Evolutionary conservation across 2,797 vertebrate species (phyloP).

Genomic region (Anisognathus igniventris): DNA sequence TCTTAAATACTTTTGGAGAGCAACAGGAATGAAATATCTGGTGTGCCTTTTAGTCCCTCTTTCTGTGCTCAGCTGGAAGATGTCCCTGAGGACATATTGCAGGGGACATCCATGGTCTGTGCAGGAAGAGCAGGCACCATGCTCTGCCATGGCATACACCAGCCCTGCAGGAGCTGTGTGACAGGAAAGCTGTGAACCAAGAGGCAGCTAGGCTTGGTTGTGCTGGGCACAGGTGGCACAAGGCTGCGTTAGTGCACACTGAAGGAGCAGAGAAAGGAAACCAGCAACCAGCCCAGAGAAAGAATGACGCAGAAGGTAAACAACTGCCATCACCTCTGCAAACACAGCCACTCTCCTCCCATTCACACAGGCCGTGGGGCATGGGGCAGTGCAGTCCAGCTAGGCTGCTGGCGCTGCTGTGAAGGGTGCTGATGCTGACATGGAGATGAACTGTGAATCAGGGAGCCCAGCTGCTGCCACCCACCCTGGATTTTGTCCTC

Average conservation of each 20-base stretch:
- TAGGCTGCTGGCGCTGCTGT: accelerated
- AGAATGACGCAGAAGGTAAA: neutral
- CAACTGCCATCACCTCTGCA: neutral
- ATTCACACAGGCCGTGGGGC: neutral
- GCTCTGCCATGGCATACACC: neutral
- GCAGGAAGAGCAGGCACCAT: neutral
- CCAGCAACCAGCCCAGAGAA: neutral
- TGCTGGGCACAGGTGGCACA: accelerated
- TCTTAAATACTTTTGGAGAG: neutral
- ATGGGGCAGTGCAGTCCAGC: neutral
- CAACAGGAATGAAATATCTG: neutral
- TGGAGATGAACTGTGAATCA: accelerated
- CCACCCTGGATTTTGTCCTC: neutral
- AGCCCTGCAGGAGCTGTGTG: neutral
- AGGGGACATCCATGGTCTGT: accelerated
- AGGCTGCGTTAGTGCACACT: neutral
- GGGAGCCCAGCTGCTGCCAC: neutral
- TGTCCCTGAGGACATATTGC: neutral
- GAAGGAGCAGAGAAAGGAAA: slow-evolving; percentile 7
- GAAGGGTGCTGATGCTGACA: accelerated
- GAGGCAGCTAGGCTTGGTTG: accelerated
- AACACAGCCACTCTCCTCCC: neutral
- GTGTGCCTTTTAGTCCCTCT: neutral
- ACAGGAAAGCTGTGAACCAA: neutral
- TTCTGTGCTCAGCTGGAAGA: neutral